These are phyloP conservation scores for Mormyrus lacerda DNA, from an alignment of 2,113 vertebrate species.

Conservation along the genomic window DNA sequence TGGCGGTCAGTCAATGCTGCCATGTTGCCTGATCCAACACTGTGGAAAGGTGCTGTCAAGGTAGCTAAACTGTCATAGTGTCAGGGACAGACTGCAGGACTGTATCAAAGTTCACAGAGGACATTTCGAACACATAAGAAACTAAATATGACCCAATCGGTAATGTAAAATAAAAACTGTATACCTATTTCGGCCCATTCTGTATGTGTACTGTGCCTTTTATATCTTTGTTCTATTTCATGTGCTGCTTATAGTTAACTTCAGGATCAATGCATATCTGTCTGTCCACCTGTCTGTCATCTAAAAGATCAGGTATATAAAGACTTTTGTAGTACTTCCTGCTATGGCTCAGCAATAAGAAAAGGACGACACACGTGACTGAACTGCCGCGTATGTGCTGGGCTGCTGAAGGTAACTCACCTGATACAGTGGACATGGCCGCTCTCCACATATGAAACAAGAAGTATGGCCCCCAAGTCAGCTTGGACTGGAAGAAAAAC, in stretches of 20 bases:
- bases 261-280: not conserved
- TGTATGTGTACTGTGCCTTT: not conserved
- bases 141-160: too few relatives aligned
- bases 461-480: constrained; percentile 92
- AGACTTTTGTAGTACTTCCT: not conserved
- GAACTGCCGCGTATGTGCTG: not conserved
- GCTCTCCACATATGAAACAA: constrained; percentile 96
- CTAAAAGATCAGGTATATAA: not conserved
- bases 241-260: not conserved
- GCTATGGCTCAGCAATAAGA: not conserved
- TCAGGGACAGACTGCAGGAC: too few relatives aligned
- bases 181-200: too few relatives aligned
- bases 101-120: too few relatives aligned
- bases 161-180: too few relatives aligned
- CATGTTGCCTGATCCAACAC: too few relatives aligned
- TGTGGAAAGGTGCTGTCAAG: too few relatives aligned
- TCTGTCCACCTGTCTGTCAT: not conserved
- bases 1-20: too few relatives aligned
- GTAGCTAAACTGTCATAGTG: too few relatives aligned
- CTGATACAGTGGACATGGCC: constrained; percentile 86
- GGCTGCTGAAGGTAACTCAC: constrained; percentile 35
- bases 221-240: not conserved
- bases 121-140: too few relatives aligned
- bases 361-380: not conserved
- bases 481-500: constrained; percentile 69